These are phyloP conservation scores for Dendronephthya gigantea DNA, from an alignment of 64 coral and sea anemone genomes.

Conservation along the genomic window DNA sequence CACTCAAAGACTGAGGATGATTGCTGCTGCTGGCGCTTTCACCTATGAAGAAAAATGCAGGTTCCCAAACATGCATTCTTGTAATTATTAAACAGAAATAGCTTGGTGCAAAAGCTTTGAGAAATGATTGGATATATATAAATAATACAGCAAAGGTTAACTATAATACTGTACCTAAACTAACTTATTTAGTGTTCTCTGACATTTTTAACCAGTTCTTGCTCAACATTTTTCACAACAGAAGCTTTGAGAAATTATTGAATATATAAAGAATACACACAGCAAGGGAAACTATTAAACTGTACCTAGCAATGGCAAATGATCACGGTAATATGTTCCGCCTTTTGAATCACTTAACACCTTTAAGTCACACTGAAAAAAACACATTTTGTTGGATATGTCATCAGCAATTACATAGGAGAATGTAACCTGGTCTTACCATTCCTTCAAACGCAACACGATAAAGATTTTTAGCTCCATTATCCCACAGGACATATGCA, in stretches of 20 bases:
- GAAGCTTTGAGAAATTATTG: too few species aligned
- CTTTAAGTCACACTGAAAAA: slow-evolving; percentile 70
- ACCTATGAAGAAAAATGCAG: slow-evolving; percentile 30
- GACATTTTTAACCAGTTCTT: too few species aligned
- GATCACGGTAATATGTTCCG: slow-evolving; percentile 82
- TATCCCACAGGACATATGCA: slow-evolving; percentile 90
- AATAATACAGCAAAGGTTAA: too few species aligned
- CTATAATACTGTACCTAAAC: background rate
- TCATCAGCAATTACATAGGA: too few species aligned
- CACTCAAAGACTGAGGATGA: slow-evolving; percentile 34
- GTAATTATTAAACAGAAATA: background rate
- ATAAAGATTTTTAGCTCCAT: slow-evolving; percentile 90
- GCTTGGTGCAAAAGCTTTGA: too few species aligned
- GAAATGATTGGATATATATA: too few species aligned
- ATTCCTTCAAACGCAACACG: slow-evolving; percentile 97
- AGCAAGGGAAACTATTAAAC: background rate
- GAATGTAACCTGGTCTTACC: slow-evolving; percentile 27
- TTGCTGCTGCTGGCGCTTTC: slow-evolving; percentile 27
- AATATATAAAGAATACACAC: too few species aligned
- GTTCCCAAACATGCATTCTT: background rate
- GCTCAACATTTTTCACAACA: too few species aligned
- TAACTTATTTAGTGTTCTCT: too few species aligned
- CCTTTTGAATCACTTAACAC: slow-evolving; percentile 94
- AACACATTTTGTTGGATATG: too few species aligned
- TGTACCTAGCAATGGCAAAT: slow-evolving; percentile 77